These are phyloP conservation scores for Cladorhizidae sp. DNA, from an alignment of 37 sponge, comb jelly and placozoan species.

Conservation along the genomic window DNA sequence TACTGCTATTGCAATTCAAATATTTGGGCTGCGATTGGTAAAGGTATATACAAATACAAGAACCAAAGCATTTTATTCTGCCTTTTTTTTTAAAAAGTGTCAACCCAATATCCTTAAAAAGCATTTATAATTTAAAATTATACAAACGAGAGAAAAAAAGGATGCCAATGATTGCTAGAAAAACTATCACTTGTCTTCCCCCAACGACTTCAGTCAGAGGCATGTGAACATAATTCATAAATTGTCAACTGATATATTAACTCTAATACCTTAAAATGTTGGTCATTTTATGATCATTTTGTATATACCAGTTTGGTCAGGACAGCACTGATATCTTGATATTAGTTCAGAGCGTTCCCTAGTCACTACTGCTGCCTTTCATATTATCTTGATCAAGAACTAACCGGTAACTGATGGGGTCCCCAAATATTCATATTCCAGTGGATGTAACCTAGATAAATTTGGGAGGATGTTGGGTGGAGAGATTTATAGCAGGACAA, in stretches of 20 bases:
- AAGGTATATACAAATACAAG: no score
- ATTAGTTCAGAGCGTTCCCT: neutral
- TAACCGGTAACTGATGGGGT: slow-evolving; percentile 4
- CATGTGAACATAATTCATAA: neutral
- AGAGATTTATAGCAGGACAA: neutral
- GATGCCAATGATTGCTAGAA: slow-evolving; percentile 37
- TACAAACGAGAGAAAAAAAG: no score
- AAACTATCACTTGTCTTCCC: slow-evolving; percentile 27
- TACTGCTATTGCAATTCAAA: no score
- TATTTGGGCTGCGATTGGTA: no score
- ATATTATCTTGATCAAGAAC: neutral
- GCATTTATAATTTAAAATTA: no score
- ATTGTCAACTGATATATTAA: neutral
- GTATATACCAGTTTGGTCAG: slow-evolving; percentile 4
- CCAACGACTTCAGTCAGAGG: slow-evolving; percentile 5
- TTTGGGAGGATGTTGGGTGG: neutral
- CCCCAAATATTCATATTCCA: neutral
- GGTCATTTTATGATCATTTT: neutral
- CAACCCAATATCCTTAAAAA: no score
- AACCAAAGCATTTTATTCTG: no score
- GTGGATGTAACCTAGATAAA: neutral
- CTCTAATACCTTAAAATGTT: neutral
- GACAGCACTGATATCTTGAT: neutral
- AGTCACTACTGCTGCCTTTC: no score
- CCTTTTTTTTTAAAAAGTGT: no score